Conservation (phyloP, 2,888 invertebrate genomes). For the Agrochola lychnidis region DNA sequence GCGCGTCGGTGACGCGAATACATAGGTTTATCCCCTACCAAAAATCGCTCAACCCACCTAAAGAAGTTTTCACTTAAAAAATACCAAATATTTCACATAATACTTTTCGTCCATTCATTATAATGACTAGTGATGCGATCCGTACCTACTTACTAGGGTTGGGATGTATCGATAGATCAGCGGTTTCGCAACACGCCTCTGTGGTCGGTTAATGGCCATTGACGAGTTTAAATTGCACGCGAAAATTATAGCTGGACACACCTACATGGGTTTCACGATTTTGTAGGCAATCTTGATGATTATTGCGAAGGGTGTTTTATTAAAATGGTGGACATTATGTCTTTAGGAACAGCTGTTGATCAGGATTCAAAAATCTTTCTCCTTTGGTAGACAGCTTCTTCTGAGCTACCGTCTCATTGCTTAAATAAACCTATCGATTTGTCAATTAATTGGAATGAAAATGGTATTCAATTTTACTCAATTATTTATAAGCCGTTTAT, state of each 20-base stretch:
- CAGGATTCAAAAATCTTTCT: neutral
- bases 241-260: slow-evolving; percentile 28
- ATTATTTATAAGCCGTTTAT: neutral
- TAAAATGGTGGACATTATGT: neutral
- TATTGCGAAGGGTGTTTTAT: neutral
- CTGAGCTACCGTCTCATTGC: neutral
- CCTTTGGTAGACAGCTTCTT: neutral
- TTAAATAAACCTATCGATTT: neutral
- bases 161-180: slow-evolving; percentile 39
- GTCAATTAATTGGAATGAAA: neutral
- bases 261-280: slow-evolving; percentile 10
- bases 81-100: neutral
- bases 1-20: too few relatives aligned
- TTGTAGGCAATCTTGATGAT: slow-evolving; percentile 7
- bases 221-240: slow-evolving; percentile 47
- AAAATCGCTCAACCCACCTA: too few relatives aligned
- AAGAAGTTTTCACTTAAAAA: too few relatives aligned
- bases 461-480: neutral
- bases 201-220: slow-evolving; percentile 47
- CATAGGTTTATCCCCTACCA: too few relatives aligned
- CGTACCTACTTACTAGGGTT: neutral
- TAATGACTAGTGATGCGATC: neutral
- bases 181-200: slow-evolving; percentile 58
- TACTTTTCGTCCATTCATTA: neutral
- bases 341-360: neutral